These are phyloP conservation scores for Stictocephala bisonia DNA, from an alignment of 2,888 invertebrate genomes.

Conservation along the genomic window DNA sequence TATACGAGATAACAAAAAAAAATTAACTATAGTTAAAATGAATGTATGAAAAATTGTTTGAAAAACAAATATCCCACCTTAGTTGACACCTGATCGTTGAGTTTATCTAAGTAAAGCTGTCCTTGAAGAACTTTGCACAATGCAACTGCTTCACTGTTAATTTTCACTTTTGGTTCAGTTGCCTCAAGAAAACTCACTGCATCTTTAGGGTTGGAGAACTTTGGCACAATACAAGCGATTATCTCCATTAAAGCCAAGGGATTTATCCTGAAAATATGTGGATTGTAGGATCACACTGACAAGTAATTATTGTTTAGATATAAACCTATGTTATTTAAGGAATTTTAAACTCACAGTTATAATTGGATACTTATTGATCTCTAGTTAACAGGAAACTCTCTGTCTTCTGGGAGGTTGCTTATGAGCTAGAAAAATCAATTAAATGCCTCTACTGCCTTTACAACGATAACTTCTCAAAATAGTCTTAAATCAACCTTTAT, in stretches of 20 bases:
- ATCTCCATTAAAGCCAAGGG: conserved; percentile 94
- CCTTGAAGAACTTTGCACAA: conserved; percentile 90
- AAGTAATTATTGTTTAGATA: no score
- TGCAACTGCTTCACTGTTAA: conserved; percentile 86
- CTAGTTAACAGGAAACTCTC: no score
- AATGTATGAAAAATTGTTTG: not conserved
- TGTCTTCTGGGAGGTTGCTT: no score
- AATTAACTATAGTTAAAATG: not conserved
- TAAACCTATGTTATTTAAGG: no score
- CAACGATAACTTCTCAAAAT: no score
- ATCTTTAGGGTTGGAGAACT: conserved; percentile 83
- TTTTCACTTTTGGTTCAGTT: conserved; percentile 86
- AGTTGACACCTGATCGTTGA: conserved; percentile 81
- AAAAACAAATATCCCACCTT: conserved; percentile 48
- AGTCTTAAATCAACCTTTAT: no score
- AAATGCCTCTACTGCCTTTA: no score
- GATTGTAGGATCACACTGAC: no score
- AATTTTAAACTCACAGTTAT: no score
- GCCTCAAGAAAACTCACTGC: conserved; percentile 90
- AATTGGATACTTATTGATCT: no score
- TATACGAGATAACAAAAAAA: not conserved
- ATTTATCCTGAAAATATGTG: conserved; percentile 83
- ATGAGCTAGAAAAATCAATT: no score
- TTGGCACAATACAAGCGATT: conserved; percentile 78
- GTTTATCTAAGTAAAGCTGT: conserved; percentile 80